phyloP scores from a whole-genome alignment of 2,113 vertebrate genomes.

The Enhydra lutris region DNA sequence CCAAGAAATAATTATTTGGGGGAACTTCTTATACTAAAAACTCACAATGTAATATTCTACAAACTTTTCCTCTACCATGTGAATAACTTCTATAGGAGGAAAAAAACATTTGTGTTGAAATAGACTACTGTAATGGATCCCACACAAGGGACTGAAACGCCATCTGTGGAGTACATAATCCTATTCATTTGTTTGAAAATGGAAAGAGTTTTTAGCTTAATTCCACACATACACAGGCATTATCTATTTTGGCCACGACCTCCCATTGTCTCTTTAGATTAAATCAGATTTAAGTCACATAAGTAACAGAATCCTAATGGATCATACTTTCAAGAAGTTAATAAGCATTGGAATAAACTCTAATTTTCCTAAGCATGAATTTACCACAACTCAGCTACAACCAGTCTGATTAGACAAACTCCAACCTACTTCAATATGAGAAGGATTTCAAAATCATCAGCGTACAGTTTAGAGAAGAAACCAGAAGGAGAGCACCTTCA shows the following conservation, averaged over 20 bases:
- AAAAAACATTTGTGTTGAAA: constrained; percentile 18
- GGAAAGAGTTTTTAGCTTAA: constrained; percentile 56
- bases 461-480: not conserved
- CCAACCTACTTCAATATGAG: not conserved
- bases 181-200: constrained; percentile 68
- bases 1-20: constrained; percentile 20
- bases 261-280: constrained; percentile 31
- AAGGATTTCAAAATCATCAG: not conserved
- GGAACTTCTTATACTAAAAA: constrained; percentile 15
- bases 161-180: constrained; percentile 61
- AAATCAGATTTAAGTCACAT: constrained; percentile 48
- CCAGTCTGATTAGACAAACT: not conserved
- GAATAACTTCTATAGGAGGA: not conserved
- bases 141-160: constrained; percentile 46
- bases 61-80: constrained; percentile 36
- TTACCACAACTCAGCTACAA: not conserved
- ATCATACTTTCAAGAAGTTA: constrained; percentile 23
- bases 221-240: constrained; percentile 59
- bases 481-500: not conserved
- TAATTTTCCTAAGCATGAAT: constrained; percentile 8
- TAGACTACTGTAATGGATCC: constrained; percentile 38
- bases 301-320: constrained; percentile 54
- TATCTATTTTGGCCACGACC: constrained; percentile 57
- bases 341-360: not conserved
- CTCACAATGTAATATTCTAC: not conserved